Conservation (phyloP, 2,888 invertebrate genomes). For the Sialis lutaria region DNA sequence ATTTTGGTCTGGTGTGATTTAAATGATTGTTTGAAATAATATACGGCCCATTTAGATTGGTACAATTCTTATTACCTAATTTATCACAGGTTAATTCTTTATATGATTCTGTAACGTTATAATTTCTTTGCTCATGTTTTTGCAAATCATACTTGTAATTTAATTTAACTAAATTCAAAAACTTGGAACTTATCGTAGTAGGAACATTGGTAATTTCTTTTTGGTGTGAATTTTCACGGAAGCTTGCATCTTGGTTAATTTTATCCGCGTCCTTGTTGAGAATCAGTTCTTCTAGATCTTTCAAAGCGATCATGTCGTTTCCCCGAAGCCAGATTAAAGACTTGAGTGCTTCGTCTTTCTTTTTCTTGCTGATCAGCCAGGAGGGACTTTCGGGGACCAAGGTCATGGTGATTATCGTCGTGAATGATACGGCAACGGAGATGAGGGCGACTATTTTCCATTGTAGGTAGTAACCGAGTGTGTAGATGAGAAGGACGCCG, state of each 20-base stretch:
- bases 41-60: no score
- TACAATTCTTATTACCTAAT: no score
- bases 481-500: slow-evolving; percentile 52
- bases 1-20: no score
- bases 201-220: no score
- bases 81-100: no score
- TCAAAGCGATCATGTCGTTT: slow-evolving; percentile 40
- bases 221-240: no score
- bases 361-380: slow-evolving; percentile 38
- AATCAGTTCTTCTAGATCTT: slow-evolving; percentile 42
- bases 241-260: neutral
- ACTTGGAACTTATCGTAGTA: no score
- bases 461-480: slow-evolving; percentile 43
- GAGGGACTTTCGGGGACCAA: slow-evolving; percentile 52
- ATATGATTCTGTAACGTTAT: no score
- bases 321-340: slow-evolving; percentile 47
- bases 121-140: no score
- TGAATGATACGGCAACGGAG: slow-evolving; percentile 37
- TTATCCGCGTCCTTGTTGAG: slow-evolving; percentile 13
- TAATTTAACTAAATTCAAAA: no score
- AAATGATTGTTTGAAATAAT: no score
- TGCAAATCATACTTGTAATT: no score
- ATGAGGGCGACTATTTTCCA: slow-evolving; percentile 49
- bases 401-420: slow-evolving; percentile 38
- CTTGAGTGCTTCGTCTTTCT: slow-evolving; percentile 41